phyloP scores from a whole-genome alignment of 2,113 vertebrate species.

The Lycocorax pyrrhopterus region DNA sequence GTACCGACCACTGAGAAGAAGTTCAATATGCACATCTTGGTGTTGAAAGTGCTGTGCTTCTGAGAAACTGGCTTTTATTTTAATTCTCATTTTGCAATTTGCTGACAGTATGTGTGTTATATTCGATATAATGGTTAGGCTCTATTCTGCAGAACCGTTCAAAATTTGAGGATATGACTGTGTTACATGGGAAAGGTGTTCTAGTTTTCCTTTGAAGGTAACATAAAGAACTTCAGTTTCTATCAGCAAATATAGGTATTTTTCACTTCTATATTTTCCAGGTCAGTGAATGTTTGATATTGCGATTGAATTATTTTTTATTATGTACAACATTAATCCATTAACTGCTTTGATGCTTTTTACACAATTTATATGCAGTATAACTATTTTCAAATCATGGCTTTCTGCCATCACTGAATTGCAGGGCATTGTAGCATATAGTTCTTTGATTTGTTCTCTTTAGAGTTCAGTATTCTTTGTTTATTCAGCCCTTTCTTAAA shows the following conservation, averaged over 20 bases:
- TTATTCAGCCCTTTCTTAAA: background rate
- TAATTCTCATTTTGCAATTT: background rate
- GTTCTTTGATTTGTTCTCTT: background rate
- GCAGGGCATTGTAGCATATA: background rate
- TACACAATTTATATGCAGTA: background rate
- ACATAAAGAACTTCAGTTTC: background rate
- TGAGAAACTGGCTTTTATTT: background rate
- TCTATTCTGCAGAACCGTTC: background rate
- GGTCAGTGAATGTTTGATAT: background rate
- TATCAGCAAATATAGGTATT: background rate
- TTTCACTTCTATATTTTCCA: background rate
- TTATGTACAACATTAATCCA: background rate
- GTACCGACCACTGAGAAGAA: background rate
- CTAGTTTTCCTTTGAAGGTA: background rate
- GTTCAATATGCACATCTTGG: background rate
- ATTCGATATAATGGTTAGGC: background rate
- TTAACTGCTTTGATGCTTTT: background rate
- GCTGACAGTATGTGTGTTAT: background rate
- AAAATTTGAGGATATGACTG: background rate
- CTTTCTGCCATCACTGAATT: background rate
- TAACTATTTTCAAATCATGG: background rate
- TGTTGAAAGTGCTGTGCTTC: background rate
- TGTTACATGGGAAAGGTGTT: background rate
- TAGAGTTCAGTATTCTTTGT: background rate
- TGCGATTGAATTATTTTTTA: background rate